phyloP scores from a whole-genome alignment of 1,140 invertebrate genomes.

The Chionoecetes opilio region DNA sequence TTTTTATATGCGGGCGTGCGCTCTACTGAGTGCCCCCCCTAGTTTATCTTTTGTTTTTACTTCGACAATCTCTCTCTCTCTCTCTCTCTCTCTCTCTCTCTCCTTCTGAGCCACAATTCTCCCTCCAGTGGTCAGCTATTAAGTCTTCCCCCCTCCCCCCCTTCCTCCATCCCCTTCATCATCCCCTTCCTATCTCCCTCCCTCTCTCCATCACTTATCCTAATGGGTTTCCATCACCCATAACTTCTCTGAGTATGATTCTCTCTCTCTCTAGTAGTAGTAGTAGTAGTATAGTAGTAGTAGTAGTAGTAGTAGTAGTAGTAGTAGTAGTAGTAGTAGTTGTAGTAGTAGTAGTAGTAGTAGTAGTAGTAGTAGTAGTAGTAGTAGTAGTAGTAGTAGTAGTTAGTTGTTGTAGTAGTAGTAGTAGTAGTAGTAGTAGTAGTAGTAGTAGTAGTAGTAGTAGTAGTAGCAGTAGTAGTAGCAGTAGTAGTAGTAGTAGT shows the following conservation, averaged over 20 bases:
- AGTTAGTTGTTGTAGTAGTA: not conserved
- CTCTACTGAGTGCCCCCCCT: not conserved
- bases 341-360: no score
- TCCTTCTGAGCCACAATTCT: not conserved
- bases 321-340: no score
- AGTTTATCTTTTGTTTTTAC: not conserved
- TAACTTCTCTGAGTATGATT: not conserved
- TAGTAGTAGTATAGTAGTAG: no score
- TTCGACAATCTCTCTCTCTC: not conserved
- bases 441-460: constrained; percentile 32
- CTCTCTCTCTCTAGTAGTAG: no score
- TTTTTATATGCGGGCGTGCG: no score
- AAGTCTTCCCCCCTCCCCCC: not conserved
- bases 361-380: no score
- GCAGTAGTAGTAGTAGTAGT: not conserved
- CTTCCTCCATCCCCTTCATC: no score
- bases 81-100: not conserved
- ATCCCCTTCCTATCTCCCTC: no score
- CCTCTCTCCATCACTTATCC: not conserved
- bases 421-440: not conserved
- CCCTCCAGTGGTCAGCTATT: not conserved
- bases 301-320: no score
- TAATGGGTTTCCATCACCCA: not conserved
- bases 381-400: not conserved
- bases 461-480: not conserved